Percentiles rank a stretch among this genome's conserved stretches.
These are phyloP conservation scores for Lepidochitona cinerea DNA, from an alignment of 2,888 invertebrate species.

Conservation along the genomic window DNA sequence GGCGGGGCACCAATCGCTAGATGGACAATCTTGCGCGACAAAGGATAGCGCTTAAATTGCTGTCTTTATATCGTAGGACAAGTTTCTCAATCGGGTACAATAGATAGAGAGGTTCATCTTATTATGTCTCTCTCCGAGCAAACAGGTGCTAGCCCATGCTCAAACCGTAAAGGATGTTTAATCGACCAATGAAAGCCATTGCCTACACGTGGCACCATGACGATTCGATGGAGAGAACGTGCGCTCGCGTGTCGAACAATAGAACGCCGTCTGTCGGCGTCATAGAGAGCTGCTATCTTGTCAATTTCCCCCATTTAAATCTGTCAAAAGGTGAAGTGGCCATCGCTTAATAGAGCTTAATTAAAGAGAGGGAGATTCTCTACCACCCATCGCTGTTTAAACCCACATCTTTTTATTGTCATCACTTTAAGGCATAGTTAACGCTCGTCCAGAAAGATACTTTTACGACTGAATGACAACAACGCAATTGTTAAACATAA, in stretches of 20 bases:
- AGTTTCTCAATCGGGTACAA: background rate
- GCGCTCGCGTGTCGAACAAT: constrained; percentile 1
- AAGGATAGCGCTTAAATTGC: background rate
- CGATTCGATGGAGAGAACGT: background rate
- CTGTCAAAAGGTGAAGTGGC: background rate
- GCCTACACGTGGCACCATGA: constrained; percentile 1
- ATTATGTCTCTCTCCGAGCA: background rate
- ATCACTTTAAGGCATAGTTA: too few species aligned
- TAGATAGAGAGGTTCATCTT: background rate
- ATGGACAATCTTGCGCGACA: too few species aligned
- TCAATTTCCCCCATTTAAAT: constrained; percentile 1
- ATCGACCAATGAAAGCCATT: background rate
- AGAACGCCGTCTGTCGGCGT: background rate
- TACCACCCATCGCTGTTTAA: background rate
- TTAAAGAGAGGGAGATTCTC: background rate
- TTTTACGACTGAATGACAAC: too few species aligned
- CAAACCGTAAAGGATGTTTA: background rate
- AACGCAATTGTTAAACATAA: too few species aligned
- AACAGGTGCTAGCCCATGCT: background rate
- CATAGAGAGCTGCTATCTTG: constrained; percentile 3
- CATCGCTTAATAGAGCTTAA: background rate
- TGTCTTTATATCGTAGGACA: background rate
- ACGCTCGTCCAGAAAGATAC: too few species aligned
- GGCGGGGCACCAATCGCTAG: too few species aligned
- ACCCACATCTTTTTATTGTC: background rate